Evolutionary conservation across 2,797 vertebrate species (phyloP).

Genomic region (Heliangelus exortis): DNA sequence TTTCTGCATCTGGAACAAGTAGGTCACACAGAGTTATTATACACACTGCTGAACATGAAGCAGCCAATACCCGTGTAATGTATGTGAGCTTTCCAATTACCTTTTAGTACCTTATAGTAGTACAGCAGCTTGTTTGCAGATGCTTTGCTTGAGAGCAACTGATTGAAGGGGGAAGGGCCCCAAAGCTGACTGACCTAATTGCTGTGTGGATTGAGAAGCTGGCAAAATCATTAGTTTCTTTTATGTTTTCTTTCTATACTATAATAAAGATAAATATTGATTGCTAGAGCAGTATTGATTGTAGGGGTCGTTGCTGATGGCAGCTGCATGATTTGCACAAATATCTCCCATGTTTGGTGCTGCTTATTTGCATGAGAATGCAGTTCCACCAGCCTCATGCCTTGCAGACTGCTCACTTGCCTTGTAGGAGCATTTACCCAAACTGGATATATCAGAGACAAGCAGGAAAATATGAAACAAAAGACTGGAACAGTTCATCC

Average conservation of each 20-base stretch:
- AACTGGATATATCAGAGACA: neutral
- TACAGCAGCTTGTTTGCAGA: slow-evolving; percentile 51
- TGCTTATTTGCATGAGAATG: slow-evolving; percentile 36
- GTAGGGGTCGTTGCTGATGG: slow-evolving; percentile 33
- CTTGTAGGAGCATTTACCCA: neutral
- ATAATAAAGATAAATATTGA: slow-evolving; percentile 69
- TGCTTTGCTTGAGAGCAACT: slow-evolving; percentile 27
- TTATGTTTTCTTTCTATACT: slow-evolving; percentile 12
- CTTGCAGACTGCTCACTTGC: neutral
- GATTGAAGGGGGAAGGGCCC: slow-evolving; percentile 48
- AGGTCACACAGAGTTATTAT: slow-evolving; percentile 57
- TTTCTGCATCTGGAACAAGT: slow-evolving; percentile 60
- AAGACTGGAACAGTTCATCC: neutral
- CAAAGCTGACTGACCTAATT: slow-evolving; percentile 52
- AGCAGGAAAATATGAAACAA: slow-evolving; percentile 21
- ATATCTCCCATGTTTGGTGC: neutral
- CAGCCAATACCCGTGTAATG: slow-evolving; percentile 31
- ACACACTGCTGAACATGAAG: slow-evolving; percentile 50
- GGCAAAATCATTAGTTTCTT: slow-evolving; percentile 44
- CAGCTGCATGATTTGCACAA: slow-evolving; percentile 67
- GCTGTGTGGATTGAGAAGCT: neutral
- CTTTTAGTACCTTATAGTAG: slow-evolving; percentile 27
- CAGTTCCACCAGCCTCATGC: neutral
- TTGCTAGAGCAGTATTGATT: slow-evolving; percentile 58
- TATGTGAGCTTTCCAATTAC: slow-evolving; percentile 48